Base-by-base conservation (phyloP, 2,797 vertebrate species). In the Pachyuromys duprasi region DNA sequence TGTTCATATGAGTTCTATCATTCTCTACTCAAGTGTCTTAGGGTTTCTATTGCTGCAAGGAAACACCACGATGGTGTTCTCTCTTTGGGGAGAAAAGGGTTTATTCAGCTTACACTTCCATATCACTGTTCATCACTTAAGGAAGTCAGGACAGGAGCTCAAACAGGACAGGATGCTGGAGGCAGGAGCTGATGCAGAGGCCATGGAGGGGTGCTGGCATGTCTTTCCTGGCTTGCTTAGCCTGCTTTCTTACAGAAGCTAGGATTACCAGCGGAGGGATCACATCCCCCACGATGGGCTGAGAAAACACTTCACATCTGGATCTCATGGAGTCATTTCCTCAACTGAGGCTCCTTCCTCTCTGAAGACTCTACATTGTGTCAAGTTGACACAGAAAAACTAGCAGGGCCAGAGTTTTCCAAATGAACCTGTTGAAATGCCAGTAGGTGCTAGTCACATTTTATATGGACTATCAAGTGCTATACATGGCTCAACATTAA, bases 401-500 rank as follows among this genome's bases (percentile, higher is more conserved):
- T 17, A 45, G 42, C 28, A 24, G 28, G 24, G 28, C 8, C 26
- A 45, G 74, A 28, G 39, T 92, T 92, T 76, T 39, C 74, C 33
- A 55, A 97, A 79, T 33, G 24, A 80, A 83, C 26, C 70, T 49
- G 57, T 79, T 89, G 39, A 94, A 91, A 95, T 88, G 70, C 36
- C 63, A 55, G n/a, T 60, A 83, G 57, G 28, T 76, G 20, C 22
- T 76, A 78, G 24, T 63, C 90, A 91, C 6, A 63, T 91, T 93
- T 94, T 86, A 88, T 65, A 57, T 18, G 75, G 63, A 96, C 69
- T 83, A 57, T 26, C 74, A 63, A 49, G 28, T 60, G 26, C 31
- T 81, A 20, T 55, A 33, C 57, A 42, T 92, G 53, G 33, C 53
- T 81, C 53, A 93, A 24, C 90, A 91, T 95, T 94, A 95, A 97